These are phyloP conservation scores for Polyommatus icarus DNA, from an alignment of 2,888 invertebrate genomes.

Conservation along the genomic window DNA sequence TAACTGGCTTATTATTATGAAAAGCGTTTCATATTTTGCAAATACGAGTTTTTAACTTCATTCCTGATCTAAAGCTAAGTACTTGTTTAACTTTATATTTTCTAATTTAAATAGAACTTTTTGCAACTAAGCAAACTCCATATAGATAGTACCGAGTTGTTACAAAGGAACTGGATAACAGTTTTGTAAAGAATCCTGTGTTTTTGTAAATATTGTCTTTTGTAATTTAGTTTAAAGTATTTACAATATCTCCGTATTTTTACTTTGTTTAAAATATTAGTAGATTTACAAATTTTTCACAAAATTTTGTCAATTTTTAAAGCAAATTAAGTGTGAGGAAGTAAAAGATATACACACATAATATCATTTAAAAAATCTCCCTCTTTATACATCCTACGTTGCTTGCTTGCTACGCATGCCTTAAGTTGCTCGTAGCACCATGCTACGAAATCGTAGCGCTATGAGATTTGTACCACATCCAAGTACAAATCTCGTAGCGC, in stretches of 20 bases:
- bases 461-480: conserved; percentile 4
- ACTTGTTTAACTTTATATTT: conserved; percentile 23
- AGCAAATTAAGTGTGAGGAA: neutral
- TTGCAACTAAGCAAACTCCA: conserved; percentile 18
- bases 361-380: too few relatives aligned
- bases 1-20: conserved; percentile 5
- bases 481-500: too few relatives aligned
- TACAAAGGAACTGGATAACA: conserved; percentile 15
- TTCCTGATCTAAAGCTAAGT: conserved; percentile 25
- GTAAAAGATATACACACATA: neutral
- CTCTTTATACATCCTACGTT: neutral
- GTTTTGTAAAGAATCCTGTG: conserved; percentile 7
- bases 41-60: conserved; percentile 29
- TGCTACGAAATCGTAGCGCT: neutral
- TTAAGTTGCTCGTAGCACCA: neutral
- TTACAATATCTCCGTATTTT: neutral
- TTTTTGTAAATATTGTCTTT: conserved; percentile 8
- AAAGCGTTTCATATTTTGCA: conserved; percentile 27
- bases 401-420: too few relatives aligned
- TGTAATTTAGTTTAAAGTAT: neutral
- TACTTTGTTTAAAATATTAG: neutral
- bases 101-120: conserved; percentile 23
- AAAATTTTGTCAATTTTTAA: too few relatives aligned
- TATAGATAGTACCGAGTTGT: conserved; percentile 27
- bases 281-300: neutral